Evolutionary conservation across 2,113 vertebrate species (phyloP), one percentile per base, ranked within the genome.

Genomic region (Anthoscopus minutus): DNA sequence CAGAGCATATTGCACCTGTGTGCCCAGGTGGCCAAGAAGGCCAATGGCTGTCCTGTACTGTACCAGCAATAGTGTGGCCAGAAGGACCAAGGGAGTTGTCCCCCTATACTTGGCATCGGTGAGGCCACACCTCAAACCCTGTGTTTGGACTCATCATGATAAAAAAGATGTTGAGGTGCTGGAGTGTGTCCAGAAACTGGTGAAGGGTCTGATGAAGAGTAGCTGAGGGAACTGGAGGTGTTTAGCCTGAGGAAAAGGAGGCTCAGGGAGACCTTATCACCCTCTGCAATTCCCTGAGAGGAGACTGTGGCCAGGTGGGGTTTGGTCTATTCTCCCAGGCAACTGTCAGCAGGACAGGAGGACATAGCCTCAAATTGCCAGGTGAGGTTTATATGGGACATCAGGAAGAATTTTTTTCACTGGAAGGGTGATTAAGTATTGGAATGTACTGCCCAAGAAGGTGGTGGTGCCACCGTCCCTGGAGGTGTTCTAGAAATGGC

Each of bases 61-160:
- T 12, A 15, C 15, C 19, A 82, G 47, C 40, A 47, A 31, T 6
- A 22, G 17, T 1, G 2, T 22, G 38, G 17, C 20, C 54, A 35
- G 20, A 20, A 53, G n/a, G 38, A 67, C n/a, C n/a, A 47, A 28
- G 28, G 16, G 45, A 25, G 9, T 4, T 47, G 20, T 14, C 5
- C 16, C 27, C 13, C 20, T n/a, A 7, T 31, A n/a, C 9, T 25
- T 0, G 0, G 20, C n/a, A 27, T 6, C 40, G n/a, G 4, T 54
- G 40, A 76, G 47, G 25, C 17, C 3, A 2, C 11, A 27, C 9
- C 14, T 61, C 13, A 58, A 27, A n/a, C 67, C 17, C 47, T 40
- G 8, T 35, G 9, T 4, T n/a, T 25, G 8, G 21, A 33, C n/a
- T n/a, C 16, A 4, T 30, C 13, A 15, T 8, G 31, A 18, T 11